Evolutionary conservation across 1,140 invertebrate species (phyloP).

Genomic region (Steinernema khuongi): DNA sequence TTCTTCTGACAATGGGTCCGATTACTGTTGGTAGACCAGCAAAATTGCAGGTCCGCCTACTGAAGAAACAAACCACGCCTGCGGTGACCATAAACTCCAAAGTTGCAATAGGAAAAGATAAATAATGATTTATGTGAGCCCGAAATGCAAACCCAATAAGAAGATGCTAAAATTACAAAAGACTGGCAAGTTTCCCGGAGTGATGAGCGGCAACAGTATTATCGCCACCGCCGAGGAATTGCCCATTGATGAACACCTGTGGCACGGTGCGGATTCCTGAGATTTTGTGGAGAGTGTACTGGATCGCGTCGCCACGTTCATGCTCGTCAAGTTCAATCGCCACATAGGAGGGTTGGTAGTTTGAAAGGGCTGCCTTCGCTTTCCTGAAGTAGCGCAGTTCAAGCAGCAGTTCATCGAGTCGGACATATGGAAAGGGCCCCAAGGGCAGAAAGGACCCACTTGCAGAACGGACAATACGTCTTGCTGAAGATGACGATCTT

Average conservation of each 20-base stretch:
- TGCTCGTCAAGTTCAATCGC: background rate
- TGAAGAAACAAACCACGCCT: no score
- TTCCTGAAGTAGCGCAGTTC: background rate
- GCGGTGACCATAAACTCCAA: no score
- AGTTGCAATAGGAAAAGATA: no score
- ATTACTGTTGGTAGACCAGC: no score
- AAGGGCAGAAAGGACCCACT: background rate
- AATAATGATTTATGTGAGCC: no score
- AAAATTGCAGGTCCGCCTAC: no score
- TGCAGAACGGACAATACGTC: background rate
- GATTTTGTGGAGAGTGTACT: slow-evolving; percentile 2
- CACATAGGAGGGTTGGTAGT: background rate
- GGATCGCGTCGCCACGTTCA: background rate
- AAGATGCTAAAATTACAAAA: background rate
- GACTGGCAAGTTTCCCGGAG: background rate
- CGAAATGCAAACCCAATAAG: background rate
- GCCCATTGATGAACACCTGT: background rate
- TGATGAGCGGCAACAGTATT: background rate
- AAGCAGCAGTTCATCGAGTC: background rate
- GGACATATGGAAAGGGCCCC: no score
- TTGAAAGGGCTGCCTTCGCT: background rate
- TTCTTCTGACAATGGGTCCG: no score
- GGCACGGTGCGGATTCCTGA: background rate
- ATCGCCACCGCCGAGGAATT: slow-evolving; percentile 2
- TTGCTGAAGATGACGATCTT: slow-evolving; percentile 15